Conservation (phyloP, 2,888 invertebrate genomes). For the Chrysopilus asiliformis region DNA sequence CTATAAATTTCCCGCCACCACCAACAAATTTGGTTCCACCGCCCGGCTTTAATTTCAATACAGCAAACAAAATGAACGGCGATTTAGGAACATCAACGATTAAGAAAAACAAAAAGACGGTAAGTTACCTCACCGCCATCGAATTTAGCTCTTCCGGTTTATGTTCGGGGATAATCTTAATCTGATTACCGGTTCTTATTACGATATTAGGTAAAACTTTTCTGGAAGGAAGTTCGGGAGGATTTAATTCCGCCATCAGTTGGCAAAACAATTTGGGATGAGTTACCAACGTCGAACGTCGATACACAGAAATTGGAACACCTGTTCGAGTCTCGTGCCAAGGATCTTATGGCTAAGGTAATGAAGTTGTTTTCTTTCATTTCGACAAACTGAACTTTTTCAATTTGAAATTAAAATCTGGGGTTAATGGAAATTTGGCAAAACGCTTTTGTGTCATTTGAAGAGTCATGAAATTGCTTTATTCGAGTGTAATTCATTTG, state of each 20-base stretch:
- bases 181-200: background rate
- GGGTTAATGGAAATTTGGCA: no score
- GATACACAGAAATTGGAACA: constrained; percentile 91
- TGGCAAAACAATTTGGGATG: constrained; percentile 79
- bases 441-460: no score
- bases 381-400: no score
- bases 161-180: background rate
- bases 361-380: no score
- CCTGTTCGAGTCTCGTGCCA: constrained; percentile 91
- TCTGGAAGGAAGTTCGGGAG: constrained; percentile 92
- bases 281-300: constrained; percentile 66
- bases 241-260: constrained; percentile 43
- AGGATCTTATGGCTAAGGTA: constrained; percentile 91
- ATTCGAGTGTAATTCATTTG: no score
- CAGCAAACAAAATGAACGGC: constrained; percentile 17
- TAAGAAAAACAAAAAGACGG: constrained; percentile 88
- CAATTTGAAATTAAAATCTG: no score
- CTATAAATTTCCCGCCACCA: constrained; percentile 38
- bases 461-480: no score
- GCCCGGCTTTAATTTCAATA: constrained; percentile 37
- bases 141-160: no score
- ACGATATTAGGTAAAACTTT: constrained; percentile 53
- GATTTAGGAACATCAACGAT: constrained; percentile 37
- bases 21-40: constrained; percentile 40
- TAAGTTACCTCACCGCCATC: constrained; percentile 34